Base-by-base conservation (phyloP, 1,140 invertebrate species). In the Colletes gigas region DNA sequence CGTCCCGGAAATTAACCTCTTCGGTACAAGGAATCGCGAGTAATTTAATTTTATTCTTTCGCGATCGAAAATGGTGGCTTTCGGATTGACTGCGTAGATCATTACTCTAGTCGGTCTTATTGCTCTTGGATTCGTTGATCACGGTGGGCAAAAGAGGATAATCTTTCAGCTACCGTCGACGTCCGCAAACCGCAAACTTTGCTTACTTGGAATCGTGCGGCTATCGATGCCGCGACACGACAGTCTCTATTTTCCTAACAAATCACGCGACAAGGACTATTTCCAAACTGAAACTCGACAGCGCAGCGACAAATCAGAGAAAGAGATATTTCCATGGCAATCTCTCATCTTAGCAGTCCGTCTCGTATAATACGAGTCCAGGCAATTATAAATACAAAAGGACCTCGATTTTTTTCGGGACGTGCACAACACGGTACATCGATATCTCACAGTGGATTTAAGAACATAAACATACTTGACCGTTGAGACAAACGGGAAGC, bases 101-200 rank as follows among this genome's bases (percentile, higher is more conserved):
- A 50, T 12, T 5, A 50, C 17, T 21, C 47, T 30, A 69, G 21
- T 7, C 44, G 7, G 21, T 70, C 52, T 70, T 63, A 9, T 15
- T 8, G 44, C 14, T 7, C 6, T 9, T 52, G 57, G 60, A 71
- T 73, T 72, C 59, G 54, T 65, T 30, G 77, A 60, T 55, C 70
- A 70, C 75, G n/a, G 77, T 79, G 55, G 50, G 70, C 60, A 17
- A 57, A 73, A 47, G 39, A 39, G 70, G 39, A 79, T 79, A 79
- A 72, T 79, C 59, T 79, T 73, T 79, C 77, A 72, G 19, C 52
- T 73, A 63, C 70, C 12, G 72, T 10, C 69, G 69, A 66, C 50
- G 39, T 44, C 39, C 69, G 50, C 44, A 79, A 72, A 79, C 77
- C 77, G 30, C 77, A 79, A 65, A 55, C 70, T 41, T 50, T 30